A percentile compares a stretch with the other conserved stretches of the same genome.
phyloP scores from a whole-genome alignment of 2,113 vertebrate genomes.

The Paraplagusia blochii region DNA sequence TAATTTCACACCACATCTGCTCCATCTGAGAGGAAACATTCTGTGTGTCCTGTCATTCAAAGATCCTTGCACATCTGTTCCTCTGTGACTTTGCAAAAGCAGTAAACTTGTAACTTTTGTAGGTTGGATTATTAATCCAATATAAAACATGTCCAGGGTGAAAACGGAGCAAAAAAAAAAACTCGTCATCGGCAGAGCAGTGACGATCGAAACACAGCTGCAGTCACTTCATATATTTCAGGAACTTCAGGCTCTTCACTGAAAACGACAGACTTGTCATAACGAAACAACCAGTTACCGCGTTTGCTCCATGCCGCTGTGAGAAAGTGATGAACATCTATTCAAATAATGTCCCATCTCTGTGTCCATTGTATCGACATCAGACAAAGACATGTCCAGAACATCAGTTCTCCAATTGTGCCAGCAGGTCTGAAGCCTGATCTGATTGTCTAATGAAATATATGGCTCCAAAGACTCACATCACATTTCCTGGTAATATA shows the following conservation, averaged over 20 bases:
- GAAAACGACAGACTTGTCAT: background rate
- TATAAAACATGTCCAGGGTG: too few species aligned
- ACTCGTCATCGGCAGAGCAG: too few species aligned
- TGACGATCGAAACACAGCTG: too few species aligned
- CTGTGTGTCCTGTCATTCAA: too few species aligned
- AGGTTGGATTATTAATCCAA: too few species aligned
- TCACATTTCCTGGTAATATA: slow-evolving; percentile 22
- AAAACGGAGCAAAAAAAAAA: too few species aligned
- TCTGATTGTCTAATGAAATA: slow-evolving; percentile 56
- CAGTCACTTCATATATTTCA: background rate
- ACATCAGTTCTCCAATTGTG: slow-evolving; percentile 37
- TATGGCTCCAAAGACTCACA: slow-evolving; percentile 51
- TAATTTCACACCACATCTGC: too few species aligned
- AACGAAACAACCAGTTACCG: slow-evolving; percentile 6
- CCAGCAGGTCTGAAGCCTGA: slow-evolving; percentile 33
- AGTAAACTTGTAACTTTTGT: too few species aligned
- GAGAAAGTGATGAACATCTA: slow-evolving; percentile 47
- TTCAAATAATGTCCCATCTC: slow-evolving; percentile 49
- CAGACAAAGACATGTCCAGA: slow-evolving; percentile 39
- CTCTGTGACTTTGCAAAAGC: too few species aligned
- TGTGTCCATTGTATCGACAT: slow-evolving; percentile 49
- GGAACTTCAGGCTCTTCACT: background rate
- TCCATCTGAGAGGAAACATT: too few species aligned
- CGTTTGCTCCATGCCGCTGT: slow-evolving; percentile 15
- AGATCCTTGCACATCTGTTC: too few species aligned